Conservation (phyloP, 1,140 invertebrate species). For the Lepidotrigona ventralis region DNA sequence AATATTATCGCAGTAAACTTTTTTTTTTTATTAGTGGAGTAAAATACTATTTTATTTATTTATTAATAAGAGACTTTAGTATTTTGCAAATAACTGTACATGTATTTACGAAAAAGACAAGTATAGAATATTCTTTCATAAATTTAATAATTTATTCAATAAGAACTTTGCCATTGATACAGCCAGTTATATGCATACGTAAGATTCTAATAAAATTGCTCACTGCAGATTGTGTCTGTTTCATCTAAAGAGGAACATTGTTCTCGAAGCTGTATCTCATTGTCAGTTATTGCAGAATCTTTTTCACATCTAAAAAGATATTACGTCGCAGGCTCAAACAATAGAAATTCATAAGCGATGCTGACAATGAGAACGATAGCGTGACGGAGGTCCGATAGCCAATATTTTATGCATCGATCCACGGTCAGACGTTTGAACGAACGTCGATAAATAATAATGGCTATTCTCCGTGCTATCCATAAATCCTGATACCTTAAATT, state of each 20-base stretch:
- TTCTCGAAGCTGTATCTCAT: neutral
- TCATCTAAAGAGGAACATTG: neutral
- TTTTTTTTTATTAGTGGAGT: too few relatives aligned
- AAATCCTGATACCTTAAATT: conserved; percentile 54
- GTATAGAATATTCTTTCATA: neutral
- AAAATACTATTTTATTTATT: too few relatives aligned
- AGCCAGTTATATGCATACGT: neutral
- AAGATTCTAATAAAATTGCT: neutral
- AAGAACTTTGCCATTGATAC: neutral
- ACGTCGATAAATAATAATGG: conserved; percentile 49
- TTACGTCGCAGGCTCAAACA: conserved; percentile 5
- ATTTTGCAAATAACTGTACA: too few relatives aligned
- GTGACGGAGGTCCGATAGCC: conserved; percentile 38
- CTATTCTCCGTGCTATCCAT: conserved; percentile 51
- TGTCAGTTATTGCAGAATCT: neutral
- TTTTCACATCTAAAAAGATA: neutral
- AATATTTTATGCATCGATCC: conserved; percentile 38
- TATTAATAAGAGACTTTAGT: too few relatives aligned
- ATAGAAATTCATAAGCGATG: conserved; percentile 35
- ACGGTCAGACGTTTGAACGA: conserved; percentile 30
- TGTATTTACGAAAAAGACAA: neutral
- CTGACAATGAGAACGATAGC: conserved; percentile 42
- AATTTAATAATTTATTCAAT: neutral
- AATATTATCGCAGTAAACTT: too few relatives aligned
- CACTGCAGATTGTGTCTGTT: neutral